Conservation (phyloP, 2,888 invertebrate genomes). For the Heliconius cydno region DNA sequence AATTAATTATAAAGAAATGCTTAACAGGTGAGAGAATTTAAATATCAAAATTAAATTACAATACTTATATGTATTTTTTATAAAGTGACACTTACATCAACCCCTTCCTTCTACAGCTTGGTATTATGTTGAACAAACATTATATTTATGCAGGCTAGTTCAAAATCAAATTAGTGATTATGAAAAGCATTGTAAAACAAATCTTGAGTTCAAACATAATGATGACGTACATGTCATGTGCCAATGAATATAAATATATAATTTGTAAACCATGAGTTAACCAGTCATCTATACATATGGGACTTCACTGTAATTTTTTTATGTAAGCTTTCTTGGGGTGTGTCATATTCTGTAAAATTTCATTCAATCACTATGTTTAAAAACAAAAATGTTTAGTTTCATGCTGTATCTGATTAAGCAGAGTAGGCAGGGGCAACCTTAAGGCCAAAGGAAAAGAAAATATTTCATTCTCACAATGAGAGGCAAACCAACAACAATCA, state of each 20-base stretch:
- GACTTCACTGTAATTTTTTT: too few species aligned
- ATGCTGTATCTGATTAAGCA: not conserved
- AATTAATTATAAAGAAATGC: constrained; percentile 76
- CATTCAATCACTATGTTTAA: not conserved
- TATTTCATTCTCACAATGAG: too few species aligned
- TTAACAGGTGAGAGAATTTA: constrained; percentile 63
- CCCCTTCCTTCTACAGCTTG: too few species aligned
- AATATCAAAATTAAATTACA: not conserved
- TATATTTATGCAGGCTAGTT: not conserved
- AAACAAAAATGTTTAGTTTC: too few species aligned
- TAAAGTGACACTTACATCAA: not conserved
- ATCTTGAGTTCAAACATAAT: too few species aligned
- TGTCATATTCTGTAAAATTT: not conserved
- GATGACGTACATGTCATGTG: too few species aligned
- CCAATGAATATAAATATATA: too few species aligned
- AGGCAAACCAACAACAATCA: not conserved
- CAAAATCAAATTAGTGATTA: not conserved
- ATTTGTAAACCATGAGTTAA: too few species aligned
- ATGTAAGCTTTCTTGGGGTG: too few species aligned
- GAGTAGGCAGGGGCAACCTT: too few species aligned
- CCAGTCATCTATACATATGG: too few species aligned
- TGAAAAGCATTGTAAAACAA: not conserved
- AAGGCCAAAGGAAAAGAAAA: too few species aligned
- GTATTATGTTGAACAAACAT: not conserved
- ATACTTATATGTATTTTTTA: not conserved